A percentile compares a stretch with the other conserved stretches of the same genome.
Conservation (phyloP, 30 jellyfish, hydroid and myxozoan genomes). For the Mastigias papua region DNA sequence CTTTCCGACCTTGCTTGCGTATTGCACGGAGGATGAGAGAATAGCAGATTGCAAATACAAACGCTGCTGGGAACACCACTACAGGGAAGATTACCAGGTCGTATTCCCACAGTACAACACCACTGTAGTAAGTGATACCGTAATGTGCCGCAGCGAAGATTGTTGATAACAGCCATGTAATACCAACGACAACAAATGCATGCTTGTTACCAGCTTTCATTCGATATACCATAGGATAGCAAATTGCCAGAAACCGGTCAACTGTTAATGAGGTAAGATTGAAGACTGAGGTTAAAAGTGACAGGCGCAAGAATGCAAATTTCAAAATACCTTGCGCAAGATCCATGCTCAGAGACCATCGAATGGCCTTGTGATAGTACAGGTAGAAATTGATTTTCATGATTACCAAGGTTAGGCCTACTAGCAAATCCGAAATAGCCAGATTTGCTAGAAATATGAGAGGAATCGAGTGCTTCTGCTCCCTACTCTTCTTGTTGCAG, state of each 20-base stretch:
- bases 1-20: constrained; percentile 7
- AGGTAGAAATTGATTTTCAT: constrained; percentile 3
- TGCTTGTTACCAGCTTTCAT: neutral
- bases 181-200: constrained; percentile 4
- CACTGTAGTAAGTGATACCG: neutral
- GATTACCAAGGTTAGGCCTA: constrained; percentile 23
- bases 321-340: neutral
- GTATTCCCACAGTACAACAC: neutral
- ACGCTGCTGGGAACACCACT: constrained; percentile 22
- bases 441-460: constrained; percentile 28
- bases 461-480: constrained; percentile 16
- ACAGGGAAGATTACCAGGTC: constrained; percentile 32
- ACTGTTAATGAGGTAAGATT: constrained; percentile 41
- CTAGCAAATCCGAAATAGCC: constrained; percentile 52
- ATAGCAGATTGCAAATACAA: constrained; percentile 17
- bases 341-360: neutral
- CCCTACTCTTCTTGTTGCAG: neutral
- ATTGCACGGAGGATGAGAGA: neutral
- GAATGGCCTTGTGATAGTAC: neutral
- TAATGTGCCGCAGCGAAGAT: constrained; percentile 3
- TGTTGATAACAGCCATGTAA: constrained; percentile 35
- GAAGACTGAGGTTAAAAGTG: constrained; percentile 50
- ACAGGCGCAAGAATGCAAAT: constrained; percentile 27
- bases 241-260: constrained; percentile 51
- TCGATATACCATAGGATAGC: constrained; percentile 53